These are phyloP conservation scores for Lates japonicus DNA, from an alignment of 2,797 vertebrate species.

Conservation along the genomic window DNA sequence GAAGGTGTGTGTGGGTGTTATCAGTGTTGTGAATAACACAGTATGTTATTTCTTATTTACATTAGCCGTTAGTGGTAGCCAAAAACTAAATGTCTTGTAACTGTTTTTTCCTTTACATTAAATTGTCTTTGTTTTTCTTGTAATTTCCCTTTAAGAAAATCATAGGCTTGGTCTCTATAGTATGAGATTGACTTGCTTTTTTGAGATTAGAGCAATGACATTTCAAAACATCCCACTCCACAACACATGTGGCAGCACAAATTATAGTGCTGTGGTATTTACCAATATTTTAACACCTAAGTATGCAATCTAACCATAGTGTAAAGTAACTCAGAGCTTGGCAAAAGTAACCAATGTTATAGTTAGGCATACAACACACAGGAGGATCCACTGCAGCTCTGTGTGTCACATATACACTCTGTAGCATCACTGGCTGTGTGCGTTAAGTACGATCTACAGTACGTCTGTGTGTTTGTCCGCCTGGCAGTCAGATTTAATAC, in stretches of 20 bases:
- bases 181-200: background rate
- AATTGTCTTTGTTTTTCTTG: background rate
- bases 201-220: background rate
- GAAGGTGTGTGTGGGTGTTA: background rate
- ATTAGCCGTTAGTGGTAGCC: background rate
- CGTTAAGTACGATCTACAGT: constrained; percentile 45
- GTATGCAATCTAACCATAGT: background rate
- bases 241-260: background rate
- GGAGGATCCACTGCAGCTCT: constrained; percentile 15
- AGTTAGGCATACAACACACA: background rate
- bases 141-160: background rate
- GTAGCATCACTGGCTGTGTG: constrained; percentile 20
- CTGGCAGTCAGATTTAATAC: constrained; percentile 79
- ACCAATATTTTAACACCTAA: background rate
- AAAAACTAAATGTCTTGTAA: background rate
- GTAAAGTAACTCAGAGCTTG: background rate
- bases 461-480: constrained; percentile 68
- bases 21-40: background rate
- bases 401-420: constrained; percentile 9
- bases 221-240: constrained; percentile 1
- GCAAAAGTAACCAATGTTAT: background rate
- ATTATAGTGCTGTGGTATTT: background rate
- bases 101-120: background rate
- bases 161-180: background rate
- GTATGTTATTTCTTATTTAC: background rate